Base-by-base conservation (phyloP, 2,797 vertebrate species). In the Delichon dasypus region DNA sequence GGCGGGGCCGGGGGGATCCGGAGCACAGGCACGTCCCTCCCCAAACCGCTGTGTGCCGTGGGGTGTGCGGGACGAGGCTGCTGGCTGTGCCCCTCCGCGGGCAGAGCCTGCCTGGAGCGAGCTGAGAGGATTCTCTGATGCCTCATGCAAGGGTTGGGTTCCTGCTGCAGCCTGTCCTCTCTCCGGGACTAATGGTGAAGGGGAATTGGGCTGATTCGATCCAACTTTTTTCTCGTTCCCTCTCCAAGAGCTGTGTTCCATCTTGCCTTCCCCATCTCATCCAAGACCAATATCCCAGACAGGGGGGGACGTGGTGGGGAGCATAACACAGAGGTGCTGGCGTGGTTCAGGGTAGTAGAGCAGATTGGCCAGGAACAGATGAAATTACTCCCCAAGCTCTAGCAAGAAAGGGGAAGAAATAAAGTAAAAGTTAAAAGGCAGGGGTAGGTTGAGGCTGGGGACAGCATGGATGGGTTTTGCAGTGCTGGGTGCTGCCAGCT, bases 261-360 rank as follows among this genome's bases (percentile, higher is more conserved):
- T 60, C 61, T 60, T 64, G 27, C 36, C 34, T 38, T 45, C 44
- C 51, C 64, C 47, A 17, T n/a, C 62, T 45, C 62, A 14, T 34
- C 25, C 38, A 12, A 57, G 27, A 78, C 25, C 58, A 11, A 1
- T 29, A 36, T 30, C 34, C 53, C 66, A 85, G 58, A 23, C 19
- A 7, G 38, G n/a, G 25, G 21, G 23, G 30, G 32, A 30, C 5
- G 0, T 25, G 29, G 13, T 32, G 53, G 5, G 62, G 25, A 23
- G 5, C 6, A 1, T 6, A 3, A 17, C 11, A 4, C 27, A 55
- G 19, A 2, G 2, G 26, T 0, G 2, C n/a, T 72, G 64, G 9
- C 5, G 6, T 42, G 53, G 16, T 26, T 60, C 1, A 16, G 72
- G n/a, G 36, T 10, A 16, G 30, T 18, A 21, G 58, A 55, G 58